Conservation (phyloP, 2,797 vertebrate genomes). For the Enteromius fasciolatus region DNA sequence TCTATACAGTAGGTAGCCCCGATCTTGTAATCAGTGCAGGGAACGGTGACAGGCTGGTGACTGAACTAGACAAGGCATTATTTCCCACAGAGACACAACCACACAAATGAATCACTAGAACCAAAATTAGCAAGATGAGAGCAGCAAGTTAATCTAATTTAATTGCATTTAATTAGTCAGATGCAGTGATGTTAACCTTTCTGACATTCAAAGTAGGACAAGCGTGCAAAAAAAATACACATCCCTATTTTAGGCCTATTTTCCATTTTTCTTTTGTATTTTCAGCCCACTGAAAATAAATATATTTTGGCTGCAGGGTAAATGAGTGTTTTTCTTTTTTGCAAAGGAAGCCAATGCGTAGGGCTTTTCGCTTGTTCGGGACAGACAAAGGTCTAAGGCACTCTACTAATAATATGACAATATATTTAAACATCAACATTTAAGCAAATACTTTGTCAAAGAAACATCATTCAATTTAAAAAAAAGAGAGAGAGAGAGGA, state of each 20-base stretch:
- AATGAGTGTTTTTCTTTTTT: neutral
- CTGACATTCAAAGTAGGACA: constrained; percentile 33
- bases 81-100: constrained; percentile 39
- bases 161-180: constrained; percentile 29
- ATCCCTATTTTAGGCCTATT: neutral
- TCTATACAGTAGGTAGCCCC: constrained; percentile 38
- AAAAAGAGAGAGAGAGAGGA: neutral
- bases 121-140: constrained; percentile 12
- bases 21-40: neutral
- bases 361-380: neutral
- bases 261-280: neutral
- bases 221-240: neutral
- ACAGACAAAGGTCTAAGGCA: neutral
- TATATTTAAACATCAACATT: neutral
- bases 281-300: neutral
- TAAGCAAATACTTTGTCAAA: neutral
- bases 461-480: neutral
- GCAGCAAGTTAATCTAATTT: constrained; percentile 5
- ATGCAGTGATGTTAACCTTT: constrained; percentile 6
- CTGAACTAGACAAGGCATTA: constrained; percentile 40
- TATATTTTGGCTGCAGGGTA: constrained; percentile 15
- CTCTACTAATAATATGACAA: neutral
- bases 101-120: neutral
- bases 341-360: neutral
- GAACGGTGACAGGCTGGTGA: constrained; percentile 20